Percentiles rank a stretch among this genome's conserved stretches.
phyloP scores from a whole-genome alignment of 2,113 vertebrate genomes.

The Ceyx melanurus region DNA sequence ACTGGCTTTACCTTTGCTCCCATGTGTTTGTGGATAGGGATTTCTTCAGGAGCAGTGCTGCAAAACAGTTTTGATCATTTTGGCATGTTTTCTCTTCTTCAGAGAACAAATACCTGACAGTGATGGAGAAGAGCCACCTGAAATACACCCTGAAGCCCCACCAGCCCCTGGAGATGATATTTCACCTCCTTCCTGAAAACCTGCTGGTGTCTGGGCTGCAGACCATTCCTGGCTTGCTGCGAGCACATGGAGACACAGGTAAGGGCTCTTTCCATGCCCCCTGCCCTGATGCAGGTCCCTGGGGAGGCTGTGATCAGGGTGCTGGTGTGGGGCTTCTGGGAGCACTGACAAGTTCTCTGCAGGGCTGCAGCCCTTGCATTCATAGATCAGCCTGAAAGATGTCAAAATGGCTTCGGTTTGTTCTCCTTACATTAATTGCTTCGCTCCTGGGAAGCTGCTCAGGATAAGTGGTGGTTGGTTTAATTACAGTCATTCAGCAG shows the following conservation, averaged over 20 bases:
- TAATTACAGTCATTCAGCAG: not conserved
- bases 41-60: rapidly evolving
- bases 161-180: slow-evolving; percentile 64
- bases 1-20: not conserved
- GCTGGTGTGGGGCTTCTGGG: not conserved
- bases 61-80: not conserved
- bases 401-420: not conserved
- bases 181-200: slow-evolving; percentile 89
- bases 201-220: slow-evolving; percentile 82
- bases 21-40: not conserved
- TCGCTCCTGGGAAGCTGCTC: not conserved
- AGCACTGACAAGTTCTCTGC: not conserved
- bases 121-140: slow-evolving; percentile 80
- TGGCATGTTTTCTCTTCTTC: slow-evolving; percentile 2
- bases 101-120: slow-evolving; percentile 81
- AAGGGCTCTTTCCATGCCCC: not conserved
- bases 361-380: rapidly evolving
- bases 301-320: not conserved
- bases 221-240: slow-evolving; percentile 80
- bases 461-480: not conserved
- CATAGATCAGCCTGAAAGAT: not conserved
- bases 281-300: rapidly evolving
- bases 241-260: slow-evolving; percentile 63
- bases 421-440: not conserved
- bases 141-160: slow-evolving; percentile 80